phyloP scores from a whole-genome alignment of 1,140 invertebrate genomes.

The Camponotus floridanus region DNA sequence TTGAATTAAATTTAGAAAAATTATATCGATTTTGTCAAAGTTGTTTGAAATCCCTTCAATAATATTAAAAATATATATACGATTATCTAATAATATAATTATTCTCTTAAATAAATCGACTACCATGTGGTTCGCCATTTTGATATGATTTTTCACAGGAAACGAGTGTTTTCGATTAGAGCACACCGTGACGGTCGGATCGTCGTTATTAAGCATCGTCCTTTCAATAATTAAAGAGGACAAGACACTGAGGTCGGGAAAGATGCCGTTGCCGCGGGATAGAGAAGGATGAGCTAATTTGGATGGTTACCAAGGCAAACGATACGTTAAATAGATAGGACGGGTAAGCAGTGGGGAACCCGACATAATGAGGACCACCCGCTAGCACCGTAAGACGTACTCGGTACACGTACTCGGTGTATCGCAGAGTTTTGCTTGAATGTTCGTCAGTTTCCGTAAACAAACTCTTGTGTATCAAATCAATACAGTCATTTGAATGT shows the following conservation, averaged over 20 bases:
- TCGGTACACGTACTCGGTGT: conserved; percentile 78
- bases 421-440: conserved; percentile 68
- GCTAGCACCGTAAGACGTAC: conserved; percentile 80
- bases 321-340: conserved; percentile 87
- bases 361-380: conserved; percentile 86
- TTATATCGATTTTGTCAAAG: background rate
- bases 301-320: conserved; percentile 86
- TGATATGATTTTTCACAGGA: conserved; percentile 41
- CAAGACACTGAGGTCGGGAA: conserved; percentile 66
- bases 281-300: conserved; percentile 84
- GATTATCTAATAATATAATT: background rate
- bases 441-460: background rate
- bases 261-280: conserved; percentile 54
- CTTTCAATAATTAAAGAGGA: conserved; percentile 81
- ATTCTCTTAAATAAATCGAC: background rate
- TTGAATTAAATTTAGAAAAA: background rate
- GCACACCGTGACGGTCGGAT: conserved; percentile 16
- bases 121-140: background rate
- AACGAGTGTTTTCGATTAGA: conserved; percentile 71
- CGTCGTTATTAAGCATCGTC: conserved; percentile 81
- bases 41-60: background rate
- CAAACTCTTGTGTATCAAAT: background rate
- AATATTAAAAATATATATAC: background rate
- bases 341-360: conserved; percentile 78
- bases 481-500: background rate